Evolutionary conservation across 2,888 invertebrate species (phyloP).

Genomic region (Sphinx pinastri): DNA sequence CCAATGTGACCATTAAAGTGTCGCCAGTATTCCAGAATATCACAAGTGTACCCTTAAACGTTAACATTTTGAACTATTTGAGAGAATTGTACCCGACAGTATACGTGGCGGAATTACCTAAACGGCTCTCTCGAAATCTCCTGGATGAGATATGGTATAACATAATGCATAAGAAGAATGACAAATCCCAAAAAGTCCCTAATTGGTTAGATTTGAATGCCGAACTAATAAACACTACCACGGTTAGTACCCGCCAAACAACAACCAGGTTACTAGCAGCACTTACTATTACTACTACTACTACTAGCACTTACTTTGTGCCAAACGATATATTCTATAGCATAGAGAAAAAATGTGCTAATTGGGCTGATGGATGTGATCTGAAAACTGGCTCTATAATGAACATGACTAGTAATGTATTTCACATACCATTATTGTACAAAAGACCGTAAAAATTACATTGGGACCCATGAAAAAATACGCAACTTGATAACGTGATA

Average conservation of each 20-base stretch:
- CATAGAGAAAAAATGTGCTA: constrained; percentile 36
- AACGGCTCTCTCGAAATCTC: neutral
- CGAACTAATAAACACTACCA: neutral
- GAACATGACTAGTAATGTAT: constrained; percentile 2
- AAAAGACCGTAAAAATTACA: neutral
- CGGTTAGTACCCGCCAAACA: neutral
- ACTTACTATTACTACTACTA: no score
- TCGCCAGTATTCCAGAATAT: neutral
- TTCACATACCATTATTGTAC: neutral
- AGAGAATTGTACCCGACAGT: neutral
- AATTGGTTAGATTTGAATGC: neutral
- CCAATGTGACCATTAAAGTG: neutral
- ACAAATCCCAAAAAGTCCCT: neutral
- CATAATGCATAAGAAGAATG: neutral
- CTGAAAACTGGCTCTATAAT: neutral
- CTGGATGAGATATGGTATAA: neutral
- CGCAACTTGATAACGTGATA: neutral
- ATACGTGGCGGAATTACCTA: neutral
- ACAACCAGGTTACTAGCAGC: neutral
- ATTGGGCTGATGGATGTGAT: constrained; percentile 34
- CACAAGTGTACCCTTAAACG: neutral
- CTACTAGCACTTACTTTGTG: no score
- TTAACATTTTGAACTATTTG: constrained; percentile 1
- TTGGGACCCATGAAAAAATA: neutral
- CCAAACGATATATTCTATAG: constrained; percentile 37